phyloP scores from a whole-genome alignment of 2,888 invertebrate species.

The Andrena flavipes region DNA sequence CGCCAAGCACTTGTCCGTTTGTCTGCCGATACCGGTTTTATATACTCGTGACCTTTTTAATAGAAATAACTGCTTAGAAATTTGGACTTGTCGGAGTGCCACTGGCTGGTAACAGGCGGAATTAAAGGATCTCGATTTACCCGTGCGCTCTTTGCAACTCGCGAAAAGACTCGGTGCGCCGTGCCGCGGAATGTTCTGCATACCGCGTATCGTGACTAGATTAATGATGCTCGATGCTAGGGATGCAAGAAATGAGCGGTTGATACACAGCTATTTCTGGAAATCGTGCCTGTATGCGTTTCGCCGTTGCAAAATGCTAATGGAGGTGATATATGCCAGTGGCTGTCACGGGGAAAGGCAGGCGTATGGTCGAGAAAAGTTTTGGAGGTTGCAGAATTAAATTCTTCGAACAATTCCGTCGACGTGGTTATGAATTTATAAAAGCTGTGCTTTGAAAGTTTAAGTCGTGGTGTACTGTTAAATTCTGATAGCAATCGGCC shows the following conservation, averaged over 20 bases:
- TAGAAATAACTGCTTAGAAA: neutral
- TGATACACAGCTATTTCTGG: constrained; percentile 43
- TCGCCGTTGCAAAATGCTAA: constrained; percentile 28
- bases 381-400: neutral
- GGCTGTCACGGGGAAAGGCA: neutral
- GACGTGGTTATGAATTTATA: neutral
- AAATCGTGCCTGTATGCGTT: constrained; percentile 34
- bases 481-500: neutral
- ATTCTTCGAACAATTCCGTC: neutral
- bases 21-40: neutral
- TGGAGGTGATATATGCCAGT: constrained; percentile 6
- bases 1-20: neutral
- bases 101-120: neutral
- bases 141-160: neutral
- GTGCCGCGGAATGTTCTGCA: constrained; percentile 32
- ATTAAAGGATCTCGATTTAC: constrained; percentile 27
- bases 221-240: constrained; percentile 41
- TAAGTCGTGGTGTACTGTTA: neutral
- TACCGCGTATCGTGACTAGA: constrained; percentile 36
- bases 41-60: neutral
- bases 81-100: neutral
- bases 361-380: neutral
- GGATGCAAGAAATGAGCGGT: constrained; percentile 34
- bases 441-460: neutral
- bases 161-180: constrained; percentile 5